Evolutionary conservation across 1,140 invertebrate genomes (phyloP), one percentile per base, ranked within the genome.

Genomic region (Plodia interpunctella): DNA sequence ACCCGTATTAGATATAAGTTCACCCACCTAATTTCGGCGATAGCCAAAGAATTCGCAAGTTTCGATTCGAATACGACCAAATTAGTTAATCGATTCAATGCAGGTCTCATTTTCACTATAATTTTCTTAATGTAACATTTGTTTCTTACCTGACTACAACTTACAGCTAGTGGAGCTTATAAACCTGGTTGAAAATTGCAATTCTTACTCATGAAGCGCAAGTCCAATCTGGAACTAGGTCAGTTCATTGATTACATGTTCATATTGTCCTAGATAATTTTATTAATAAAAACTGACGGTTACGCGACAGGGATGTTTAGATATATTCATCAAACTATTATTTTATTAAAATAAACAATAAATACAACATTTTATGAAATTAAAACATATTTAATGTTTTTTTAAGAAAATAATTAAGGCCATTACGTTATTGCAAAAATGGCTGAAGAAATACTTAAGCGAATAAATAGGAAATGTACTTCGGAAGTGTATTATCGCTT

Each of bases 1-100:
- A 85, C 80, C 66, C 76, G 50, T 59, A 62, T 57, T 60, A 80
- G 81, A 84, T 84, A 83, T 80, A 79, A 78, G 81, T 85, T 87
- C 82, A 85, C 70, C 80, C 82, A 86, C 83, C 85, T 66, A 88
- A 85, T 88, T 88, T 86, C 68, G 73, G 74, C 62, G 85, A 87
- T 88, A 87, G 74, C 65, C 64, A 59, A 60, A 52, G n/a, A 67
- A 72, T 77, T 74, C 70, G 70, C 72, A 65, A 74, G 62, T 70
- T 56, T 65, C 62, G 66, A 65, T 65, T 65, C 63, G 65, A 63
- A 73, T 54, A 73, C 74, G 62, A 80, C 81, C 80, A 85, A 84
- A 80, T 81, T 64, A 32, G 57, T 35, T 53, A 21, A 32, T 30
- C 15, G 38, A 44, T 10, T 35, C 13, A 35, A 35, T 2, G 9